Evolutionary conservation across 2,888 invertebrate genomes (phyloP), one percentile per base, ranked within the genome.

Genomic region (Craniophora ligustri): DNA sequence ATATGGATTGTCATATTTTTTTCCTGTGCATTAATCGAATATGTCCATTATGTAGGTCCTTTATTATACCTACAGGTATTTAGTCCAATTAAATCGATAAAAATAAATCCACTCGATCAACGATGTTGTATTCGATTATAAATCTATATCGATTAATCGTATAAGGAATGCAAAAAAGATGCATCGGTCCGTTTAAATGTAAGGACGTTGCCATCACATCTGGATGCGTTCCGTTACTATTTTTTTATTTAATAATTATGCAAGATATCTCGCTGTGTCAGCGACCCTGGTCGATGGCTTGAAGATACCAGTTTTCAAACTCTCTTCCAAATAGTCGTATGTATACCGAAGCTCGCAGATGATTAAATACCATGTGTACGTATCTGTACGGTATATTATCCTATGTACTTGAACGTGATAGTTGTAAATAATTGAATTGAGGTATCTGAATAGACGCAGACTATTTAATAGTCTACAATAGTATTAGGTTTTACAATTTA

Each of bases 171-270:
- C 67, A 67, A 63, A 60, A 35, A 54, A 38, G 23, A 32, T 63
- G 63, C 67, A 63, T 13, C 35, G 11, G 15, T 6, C 10, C 19
- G 14, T 19, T 19, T 54, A 54, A 31, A 47, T 47, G 8, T 47
- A 44, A 63, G 67, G 67, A 63, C 67, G n/a, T 67, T 63, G 63
- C 39, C 67, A 61, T 66, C 26, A 15, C 23, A 44, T 54, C 30
- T 40, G 30, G 38, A 32, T 35, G 40, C 54, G 61, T 61, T 67
- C 67, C 67, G 48, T 48, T 55, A 48, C 10, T 40, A n/a, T n/a
- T 60, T 53, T 57, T 59, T 68, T 49, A 69, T 67, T 60, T 51
- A 31, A 38, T 56, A 60, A 55, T 67, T 67, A 67, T 64, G 69
- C 65, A 69, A 69, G 67, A 55, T 65, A 51, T 47, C 30, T 50